Conservation (phyloP, 2,797 vertebrate species). For the Macrochelys suwanniensis region DNA sequence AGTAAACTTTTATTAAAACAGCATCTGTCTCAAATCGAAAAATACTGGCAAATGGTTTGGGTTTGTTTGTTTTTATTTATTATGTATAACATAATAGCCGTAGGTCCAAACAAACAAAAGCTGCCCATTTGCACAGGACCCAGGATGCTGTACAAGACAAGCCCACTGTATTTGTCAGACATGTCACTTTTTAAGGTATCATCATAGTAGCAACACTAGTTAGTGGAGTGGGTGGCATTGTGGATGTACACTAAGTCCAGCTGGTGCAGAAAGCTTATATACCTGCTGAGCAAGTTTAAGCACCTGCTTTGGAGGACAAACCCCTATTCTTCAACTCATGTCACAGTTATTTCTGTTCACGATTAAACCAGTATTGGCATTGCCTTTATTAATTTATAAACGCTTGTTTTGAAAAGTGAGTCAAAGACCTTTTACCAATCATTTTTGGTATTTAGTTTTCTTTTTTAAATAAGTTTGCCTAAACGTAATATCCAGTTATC, state of each 20-base stretch:
- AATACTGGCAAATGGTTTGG: neutral
- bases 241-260: neutral
- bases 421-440: neutral
- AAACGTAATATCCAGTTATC: slow-evolving; percentile 27
- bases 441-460: neutral
- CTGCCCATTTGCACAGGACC: neutral
- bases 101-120: neutral
- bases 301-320: slow-evolving; percentile 10
- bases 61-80: neutral
- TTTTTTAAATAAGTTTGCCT: neutral
- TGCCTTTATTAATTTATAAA: neutral
- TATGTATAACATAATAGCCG: neutral
- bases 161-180: neutral
- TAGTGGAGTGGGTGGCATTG: neutral
- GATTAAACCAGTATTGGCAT: neutral
- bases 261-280: slow-evolving; percentile 19
- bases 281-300: neutral
- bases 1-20: neutral
- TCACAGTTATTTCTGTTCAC: neutral
- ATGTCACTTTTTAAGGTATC: neutral
- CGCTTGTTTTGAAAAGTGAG: neutral
- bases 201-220: neutral
- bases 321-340: neutral
- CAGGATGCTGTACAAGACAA: neutral
- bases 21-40: neutral